Percentiles rank a stretch among this genome's conserved stretches.
Conservation (phyloP, 2,113 vertebrate genomes). For the Thermophis baileyi region DNA sequence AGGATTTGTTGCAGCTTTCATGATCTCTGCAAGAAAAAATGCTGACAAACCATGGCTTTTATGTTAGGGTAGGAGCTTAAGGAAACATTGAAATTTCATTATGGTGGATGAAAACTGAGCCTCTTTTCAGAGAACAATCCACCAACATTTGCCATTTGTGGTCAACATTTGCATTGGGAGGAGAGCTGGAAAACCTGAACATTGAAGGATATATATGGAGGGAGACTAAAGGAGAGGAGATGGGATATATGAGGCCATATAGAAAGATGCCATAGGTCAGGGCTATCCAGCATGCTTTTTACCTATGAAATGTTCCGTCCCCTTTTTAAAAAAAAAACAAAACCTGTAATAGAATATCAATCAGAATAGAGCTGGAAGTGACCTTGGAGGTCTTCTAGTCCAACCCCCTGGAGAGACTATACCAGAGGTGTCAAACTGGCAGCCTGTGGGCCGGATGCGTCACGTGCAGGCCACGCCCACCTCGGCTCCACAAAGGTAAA, state of each 20-base stretch:
- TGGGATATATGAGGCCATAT: background rate
- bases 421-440: no score
- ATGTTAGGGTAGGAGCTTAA: background rate
- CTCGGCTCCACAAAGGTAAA: no score
- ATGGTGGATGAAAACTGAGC: background rate
- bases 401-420: background rate
- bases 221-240: background rate
- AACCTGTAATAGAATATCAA: background rate
- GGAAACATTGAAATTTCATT: background rate
- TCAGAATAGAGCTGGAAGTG: background rate
- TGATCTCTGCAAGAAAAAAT: background rate
- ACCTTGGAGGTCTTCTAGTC: background rate
- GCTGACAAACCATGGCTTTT: background rate
- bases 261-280: background rate
- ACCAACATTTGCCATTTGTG: background rate
- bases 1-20: background rate
- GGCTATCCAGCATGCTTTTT: background rate
- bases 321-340: background rate
- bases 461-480: no score
- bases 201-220: background rate
- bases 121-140: background rate
- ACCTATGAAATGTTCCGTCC: background rate
- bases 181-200: background rate
- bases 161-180: background rate
- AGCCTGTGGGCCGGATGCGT: no score